Evolutionary conservation across 1,140 invertebrate species (phyloP).

Genomic region (Penaeus vannamei): DNA sequence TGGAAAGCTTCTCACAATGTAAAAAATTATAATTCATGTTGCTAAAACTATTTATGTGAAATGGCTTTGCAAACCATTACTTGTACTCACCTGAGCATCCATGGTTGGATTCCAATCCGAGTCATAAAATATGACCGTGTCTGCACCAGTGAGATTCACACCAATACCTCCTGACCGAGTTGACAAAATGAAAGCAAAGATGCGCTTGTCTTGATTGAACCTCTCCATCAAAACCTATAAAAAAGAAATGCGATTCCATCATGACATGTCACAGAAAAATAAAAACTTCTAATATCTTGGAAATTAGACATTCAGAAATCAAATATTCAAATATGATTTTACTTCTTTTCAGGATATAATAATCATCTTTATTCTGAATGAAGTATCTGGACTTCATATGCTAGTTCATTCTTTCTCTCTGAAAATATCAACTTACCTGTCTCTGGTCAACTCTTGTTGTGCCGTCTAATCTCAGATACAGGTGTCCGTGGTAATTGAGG

Average conservation of each 20-base stretch:
- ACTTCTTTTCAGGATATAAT: too few species aligned
- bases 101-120: constrained; percentile 99
- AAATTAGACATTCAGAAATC: too few species aligned
- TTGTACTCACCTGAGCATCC: constrained; percentile 84
- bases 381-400: too few species aligned
- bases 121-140: constrained; percentile 99
- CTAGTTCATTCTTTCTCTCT: too few species aligned
- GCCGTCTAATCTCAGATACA: constrained; percentile 97
- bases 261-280: too few species aligned
- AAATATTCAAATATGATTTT: too few species aligned
- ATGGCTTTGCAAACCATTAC: too few species aligned
- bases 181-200: constrained; percentile 98
- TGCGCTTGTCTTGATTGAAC: constrained; percentile 94
- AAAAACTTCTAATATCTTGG: too few species aligned
- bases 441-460: constrained; percentile 96
- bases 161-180: constrained; percentile 98
- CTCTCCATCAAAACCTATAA: constrained; percentile 91
- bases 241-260: constrained; percentile 70
- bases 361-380: too few species aligned
- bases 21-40: background rate
- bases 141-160: constrained; percentile 98
- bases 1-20: background rate
- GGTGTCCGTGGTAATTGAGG: constrained; percentile 96
- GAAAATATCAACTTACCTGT: constrained; percentile 77
- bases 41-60: too few species aligned